phyloP scores from a whole-genome alignment of 2,797 vertebrate species.

The Hypotaenidia philippensis region DNA sequence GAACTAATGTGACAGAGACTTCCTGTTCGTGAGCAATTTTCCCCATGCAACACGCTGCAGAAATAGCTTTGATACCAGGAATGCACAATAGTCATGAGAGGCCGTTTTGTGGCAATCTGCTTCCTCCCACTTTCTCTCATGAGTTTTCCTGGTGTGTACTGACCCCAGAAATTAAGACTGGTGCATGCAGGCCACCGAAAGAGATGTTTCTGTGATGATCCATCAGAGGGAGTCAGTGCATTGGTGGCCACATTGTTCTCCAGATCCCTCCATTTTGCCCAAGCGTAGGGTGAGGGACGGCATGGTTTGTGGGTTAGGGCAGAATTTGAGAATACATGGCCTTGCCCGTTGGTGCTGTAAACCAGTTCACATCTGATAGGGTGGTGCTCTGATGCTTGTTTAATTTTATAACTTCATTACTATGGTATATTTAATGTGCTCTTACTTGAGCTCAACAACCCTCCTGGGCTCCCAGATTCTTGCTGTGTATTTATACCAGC shows the following conservation, averaged over 20 bases:
- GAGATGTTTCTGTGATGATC: background rate
- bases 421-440: background rate
- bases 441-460: background rate
- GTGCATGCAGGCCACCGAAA: background rate
- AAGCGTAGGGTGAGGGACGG: background rate
- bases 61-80: background rate
- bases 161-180: background rate
- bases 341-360: background rate
- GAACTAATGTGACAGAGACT: background rate
- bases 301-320: background rate
- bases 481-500: background rate
- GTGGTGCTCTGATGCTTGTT: background rate
- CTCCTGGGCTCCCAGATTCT: background rate
- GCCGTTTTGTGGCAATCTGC: background rate
- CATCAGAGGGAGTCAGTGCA: background rate
- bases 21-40: constrained; percentile 3
- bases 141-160: background rate
- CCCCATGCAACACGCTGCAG: background rate
- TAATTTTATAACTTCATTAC: background rate
- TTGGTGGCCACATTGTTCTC: background rate
- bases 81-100: background rate
- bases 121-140: background rate
- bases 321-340: background rate
- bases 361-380: background rate
- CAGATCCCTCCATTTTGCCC: background rate